Conservation (phyloP, 1,140 invertebrate species). For the Achatina immaculata region DNA sequence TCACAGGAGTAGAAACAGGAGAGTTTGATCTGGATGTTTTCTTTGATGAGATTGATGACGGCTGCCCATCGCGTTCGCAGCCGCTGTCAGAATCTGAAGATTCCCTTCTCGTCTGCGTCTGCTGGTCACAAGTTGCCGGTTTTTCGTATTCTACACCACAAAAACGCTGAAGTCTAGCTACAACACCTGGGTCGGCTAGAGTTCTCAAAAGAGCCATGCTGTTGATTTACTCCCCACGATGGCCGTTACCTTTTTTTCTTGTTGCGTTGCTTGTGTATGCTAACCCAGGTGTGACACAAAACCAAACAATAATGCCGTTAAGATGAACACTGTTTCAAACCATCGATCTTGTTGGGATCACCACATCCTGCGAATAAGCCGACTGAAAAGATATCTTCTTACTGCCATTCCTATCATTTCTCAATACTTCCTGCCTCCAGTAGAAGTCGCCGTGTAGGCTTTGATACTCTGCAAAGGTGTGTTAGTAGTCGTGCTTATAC, state of each 20-base stretch:
- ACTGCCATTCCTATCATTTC: too few species aligned
- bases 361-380: too few species aligned
- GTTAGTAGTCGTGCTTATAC: background rate
- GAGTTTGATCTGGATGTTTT: background rate
- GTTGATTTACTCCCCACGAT: background rate
- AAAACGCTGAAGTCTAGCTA: slow-evolving; percentile 28
- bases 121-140: slow-evolving; percentile 28
- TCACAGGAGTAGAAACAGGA: too few species aligned
- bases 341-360: too few species aligned
- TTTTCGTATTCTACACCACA: slow-evolving; percentile 29
- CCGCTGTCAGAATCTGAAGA: slow-evolving; percentile 17
- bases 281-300: too few species aligned
- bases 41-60: too few species aligned
- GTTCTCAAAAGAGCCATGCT: background rate
- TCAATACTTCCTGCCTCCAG: background rate
- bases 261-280: too few species aligned
- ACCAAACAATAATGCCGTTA: too few species aligned
- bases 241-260: too few species aligned
- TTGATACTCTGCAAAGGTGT: background rate
- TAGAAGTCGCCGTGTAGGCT: background rate
- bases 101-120: slow-evolving; percentile 24
- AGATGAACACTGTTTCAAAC: too few species aligned
- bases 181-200: slow-evolving; percentile 23
- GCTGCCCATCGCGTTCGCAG: background rate
- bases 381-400: too few species aligned